These are phyloP conservation scores for Corvus cornix DNA, from an alignment of 2,113 vertebrate genomes.

Conservation along the genomic window DNA sequence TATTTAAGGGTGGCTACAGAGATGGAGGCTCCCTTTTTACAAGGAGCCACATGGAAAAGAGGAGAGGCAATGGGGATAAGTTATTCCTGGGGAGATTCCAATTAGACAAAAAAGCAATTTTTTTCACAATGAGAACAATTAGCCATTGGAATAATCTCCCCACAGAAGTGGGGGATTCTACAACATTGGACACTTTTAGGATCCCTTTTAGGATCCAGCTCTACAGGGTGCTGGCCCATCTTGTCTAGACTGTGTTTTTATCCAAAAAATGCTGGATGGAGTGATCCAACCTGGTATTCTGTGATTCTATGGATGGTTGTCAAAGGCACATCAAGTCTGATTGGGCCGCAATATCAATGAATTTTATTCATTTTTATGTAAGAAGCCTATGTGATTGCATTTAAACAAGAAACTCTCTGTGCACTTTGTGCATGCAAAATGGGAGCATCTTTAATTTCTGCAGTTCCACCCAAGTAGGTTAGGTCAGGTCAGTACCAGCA, in stretches of 20 bases:
- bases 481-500: slow-evolving; percentile 43
- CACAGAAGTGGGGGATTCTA: background rate
- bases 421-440: background rate
- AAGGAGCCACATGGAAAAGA: background rate
- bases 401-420: background rate
- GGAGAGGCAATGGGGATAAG: rapidly evolving
- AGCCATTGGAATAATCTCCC: background rate
- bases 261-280: background rate
- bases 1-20: no score
- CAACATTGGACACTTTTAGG: rapidly evolving
- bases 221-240: background rate
- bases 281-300: background rate
- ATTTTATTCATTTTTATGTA: background rate
- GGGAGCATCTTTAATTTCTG: slow-evolving; percentile 19
- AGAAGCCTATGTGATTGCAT: background rate
- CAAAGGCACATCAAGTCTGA: background rate
- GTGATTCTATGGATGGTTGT: background rate
- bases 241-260: rapidly evolving
- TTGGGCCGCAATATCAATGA: background rate
- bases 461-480: slow-evolving; percentile 30
- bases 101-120: background rate
- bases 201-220: no score
- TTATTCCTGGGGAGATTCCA: background rate
- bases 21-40: no score
- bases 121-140: background rate